Evolutionary conservation across 35 echinoderm and acorn worm species (phyloP), one percentile per base, ranked within the genome.

Genomic region (Apostichopus parvimensis): DNA sequence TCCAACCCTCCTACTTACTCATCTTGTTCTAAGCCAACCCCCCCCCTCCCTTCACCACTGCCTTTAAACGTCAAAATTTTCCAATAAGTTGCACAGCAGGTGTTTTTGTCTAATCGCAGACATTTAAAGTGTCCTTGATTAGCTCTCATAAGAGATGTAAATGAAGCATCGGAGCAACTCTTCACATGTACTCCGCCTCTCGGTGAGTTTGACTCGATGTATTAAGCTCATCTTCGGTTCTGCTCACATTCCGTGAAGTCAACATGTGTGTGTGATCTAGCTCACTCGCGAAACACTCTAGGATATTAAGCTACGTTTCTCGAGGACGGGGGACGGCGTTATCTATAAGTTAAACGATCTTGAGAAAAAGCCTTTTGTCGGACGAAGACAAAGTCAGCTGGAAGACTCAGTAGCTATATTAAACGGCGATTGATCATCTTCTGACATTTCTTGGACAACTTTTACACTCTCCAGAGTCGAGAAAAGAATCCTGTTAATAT

Each of bases 31-130:
- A 45, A 45, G 2, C 34, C 34, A 45, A 3, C 34, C 34, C 34
- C n/a, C 71, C 71, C 5, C 5, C 71, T n/a, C 21, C 21, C 71
- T 1, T 1, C 71, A 13, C 71, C 17, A 7, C 20, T 18, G 6
- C 71, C 1, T 18, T 45, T 45, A 45, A 45, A 4, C 34, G 34
- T 45, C 34, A 75, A 22, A 75, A 75, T 22, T 18, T 75, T n/a
- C 71, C 71, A 75, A 75, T 75, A 75, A 75, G 71, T 75, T 75
- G 71, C 11, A 75, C 71, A 75, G 71, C 71, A 75, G 71, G 71
- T 75, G 71, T 75, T 75, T 75, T 75, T 75, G 71, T 75, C 71
- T 75, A 75, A 75, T 75, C 21, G 17, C n/a, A 7, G 71, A 75
- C 14, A 75, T 75, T 75, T 75, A 75, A 75, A 75, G n/a, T 75